Evolutionary conservation across 2,888 invertebrate species (phyloP), one percentile per base, ranked within the genome.

Genomic region (Drosophila niveifrons): DNA sequence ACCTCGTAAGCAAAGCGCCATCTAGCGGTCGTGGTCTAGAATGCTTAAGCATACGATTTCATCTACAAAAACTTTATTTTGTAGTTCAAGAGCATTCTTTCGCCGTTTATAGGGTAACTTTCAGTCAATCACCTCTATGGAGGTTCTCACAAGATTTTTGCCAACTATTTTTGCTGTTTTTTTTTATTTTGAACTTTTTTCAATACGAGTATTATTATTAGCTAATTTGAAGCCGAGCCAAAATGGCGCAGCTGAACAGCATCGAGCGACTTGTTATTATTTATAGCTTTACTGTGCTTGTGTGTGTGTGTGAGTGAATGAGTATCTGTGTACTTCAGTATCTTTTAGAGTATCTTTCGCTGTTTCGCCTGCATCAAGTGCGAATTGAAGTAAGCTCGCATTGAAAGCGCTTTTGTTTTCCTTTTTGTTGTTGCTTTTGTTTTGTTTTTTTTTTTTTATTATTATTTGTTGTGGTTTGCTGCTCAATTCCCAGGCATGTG

Each of bases 171-270:
- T 43, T n/a, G 13, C 6, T 34, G 50, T 63, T 59, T 34, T 53
- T 63, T 59, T 63, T 57, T 55, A 50, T 10, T 52, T 62, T 65
- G 31, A 47, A 31, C 9, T 67, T 79, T 79, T 56, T 66, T 64
- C 31, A 23, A 56, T 34, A 9, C 17, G 44, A 44, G 17, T 44
- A 47, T 57, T 80, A 59, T 65, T 85, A 80, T 82, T 84, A 84
- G 87, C 87, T 84, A 89, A 85, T 85, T 85, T 87, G 65, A 84
- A 77, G 57, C 72, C 68, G 70, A 72, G 73, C 62, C 69, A 79
- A 86, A 81, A 87, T 87, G 84, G 82, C 87, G 78, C 63, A 55
- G 52, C 67, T 77, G 82, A 84, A 78, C 65, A 55, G 52, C 67
- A 79, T 66, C 75, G 71, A 75, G 78, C 65, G 74, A 75, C 70